Conservation (phyloP, 2,113 vertebrate species). For the Motacilla alba region DNA sequence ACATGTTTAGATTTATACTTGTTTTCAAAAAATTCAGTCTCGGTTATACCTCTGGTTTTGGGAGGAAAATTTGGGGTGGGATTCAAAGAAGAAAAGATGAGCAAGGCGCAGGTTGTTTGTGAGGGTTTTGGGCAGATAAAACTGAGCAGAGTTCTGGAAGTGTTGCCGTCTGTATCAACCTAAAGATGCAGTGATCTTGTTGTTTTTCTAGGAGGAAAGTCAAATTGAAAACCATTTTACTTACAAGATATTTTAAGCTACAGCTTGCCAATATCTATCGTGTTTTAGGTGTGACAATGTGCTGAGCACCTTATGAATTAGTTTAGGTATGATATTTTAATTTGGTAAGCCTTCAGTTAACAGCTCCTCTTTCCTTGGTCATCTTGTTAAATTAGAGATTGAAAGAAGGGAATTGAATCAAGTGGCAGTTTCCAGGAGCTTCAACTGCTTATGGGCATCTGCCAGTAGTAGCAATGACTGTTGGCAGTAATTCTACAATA, state of each 20-base stretch:
- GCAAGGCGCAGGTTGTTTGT: background rate
- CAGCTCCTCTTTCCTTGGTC: background rate
- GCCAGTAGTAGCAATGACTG: background rate
- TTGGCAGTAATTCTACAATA: background rate
- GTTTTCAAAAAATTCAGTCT: background rate
- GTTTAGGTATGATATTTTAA: background rate
- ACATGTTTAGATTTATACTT: background rate
- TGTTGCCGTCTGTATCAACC: background rate
- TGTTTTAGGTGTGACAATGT: background rate
- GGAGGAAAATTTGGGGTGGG: background rate
- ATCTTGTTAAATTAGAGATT: background rate
- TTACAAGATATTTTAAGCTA: background rate
- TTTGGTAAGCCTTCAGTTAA: background rate
- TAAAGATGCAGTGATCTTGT: background rate
- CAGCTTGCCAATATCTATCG: fast-evolving
- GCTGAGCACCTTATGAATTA: background rate
- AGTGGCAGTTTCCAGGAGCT: background rate
- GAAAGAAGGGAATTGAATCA: background rate
- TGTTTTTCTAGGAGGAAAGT: background rate
- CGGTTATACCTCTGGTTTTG: background rate
- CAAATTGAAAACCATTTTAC: background rate
- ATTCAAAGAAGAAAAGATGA: background rate
- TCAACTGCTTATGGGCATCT: background rate
- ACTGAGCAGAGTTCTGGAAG: fast-evolving
- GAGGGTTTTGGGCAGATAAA: background rate